Evolutionary conservation across 2,797 vertebrate species (phyloP), one percentile per base, ranked within the genome.

Genomic region (Scarus forsteni): DNA sequence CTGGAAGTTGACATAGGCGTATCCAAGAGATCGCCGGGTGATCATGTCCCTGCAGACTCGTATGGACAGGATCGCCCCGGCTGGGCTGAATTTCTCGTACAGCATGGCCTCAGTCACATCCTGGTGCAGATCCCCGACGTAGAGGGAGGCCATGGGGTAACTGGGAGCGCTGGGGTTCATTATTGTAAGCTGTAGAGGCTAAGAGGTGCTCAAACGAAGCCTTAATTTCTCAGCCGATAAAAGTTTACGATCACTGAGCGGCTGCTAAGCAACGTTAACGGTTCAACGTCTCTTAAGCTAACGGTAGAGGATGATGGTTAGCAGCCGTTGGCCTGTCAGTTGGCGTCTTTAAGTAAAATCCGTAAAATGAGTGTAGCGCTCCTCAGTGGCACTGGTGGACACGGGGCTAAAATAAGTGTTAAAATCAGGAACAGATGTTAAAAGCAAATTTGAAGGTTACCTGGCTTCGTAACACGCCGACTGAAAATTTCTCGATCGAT

Each of bases 111-210:
- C 96, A 39, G 96, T 97, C 84, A 97, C 95, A 80, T 97, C 96
- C 66, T 89, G 93, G 77, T 97, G 96, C 50, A 97, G 93, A 61
- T 97, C 96, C 50, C 96, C 96, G 69, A 97, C 96, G 71, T 97
- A 97, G 46, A 97, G 92, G 18, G 96, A 97, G 70, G 96, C 96
- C 96, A 96, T 96, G 77, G 97, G 96, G 88, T 96, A 96, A 90
- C 96, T 98, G 73, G 97, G 96, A 89, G 97, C 96, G 84, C 96
- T 97, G 88, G 97, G 97, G 84, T 98, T 98, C 97, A 99, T 99
- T 60, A 83, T 93, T 70, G 57, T 48, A 27, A 52, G 13, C 44
- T 18, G 35, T 16, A 10, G 12, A 68, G 8, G 44, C 57, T 55
- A 52, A 34, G 49, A 15, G 69, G 42, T 60, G 56, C 43, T 71